Conservation (phyloP, 2,797 vertebrate genomes). For the Peromyscus aztecus region DNA sequence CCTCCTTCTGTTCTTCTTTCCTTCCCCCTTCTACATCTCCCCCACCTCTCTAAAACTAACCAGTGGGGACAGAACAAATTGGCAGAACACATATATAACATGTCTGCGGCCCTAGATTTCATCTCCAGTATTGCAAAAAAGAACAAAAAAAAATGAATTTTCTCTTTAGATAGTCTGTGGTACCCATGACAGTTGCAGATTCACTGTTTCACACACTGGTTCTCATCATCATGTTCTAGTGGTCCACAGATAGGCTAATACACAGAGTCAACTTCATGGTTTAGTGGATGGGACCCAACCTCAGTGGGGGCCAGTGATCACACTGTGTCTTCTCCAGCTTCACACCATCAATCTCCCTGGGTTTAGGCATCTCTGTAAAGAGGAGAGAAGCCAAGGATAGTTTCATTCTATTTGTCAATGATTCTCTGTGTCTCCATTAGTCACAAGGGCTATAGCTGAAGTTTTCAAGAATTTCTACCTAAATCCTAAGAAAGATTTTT, state of each 20-base stretch:
- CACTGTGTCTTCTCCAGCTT: neutral
- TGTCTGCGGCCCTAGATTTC: neutral
- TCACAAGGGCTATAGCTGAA: neutral
- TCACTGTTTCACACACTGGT: neutral
- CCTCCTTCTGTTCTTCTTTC: neutral
- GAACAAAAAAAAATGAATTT: neutral
- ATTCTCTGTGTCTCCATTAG: neutral
- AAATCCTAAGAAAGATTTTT: no score
- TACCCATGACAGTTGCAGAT: neutral
- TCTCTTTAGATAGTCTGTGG: neutral
- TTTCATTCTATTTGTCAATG: neutral
- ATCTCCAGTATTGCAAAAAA: neutral
- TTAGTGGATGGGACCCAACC: neutral
- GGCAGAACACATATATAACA: no score
- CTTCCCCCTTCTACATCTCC: neutral
- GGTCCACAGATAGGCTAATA: neutral
- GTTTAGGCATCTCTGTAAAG: neutral
- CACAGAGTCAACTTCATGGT: no score
- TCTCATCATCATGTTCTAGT: neutral
- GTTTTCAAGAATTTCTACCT: no score
- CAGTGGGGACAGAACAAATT: neutral
- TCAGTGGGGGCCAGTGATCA: fast-evolving
- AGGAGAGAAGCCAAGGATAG: neutral
- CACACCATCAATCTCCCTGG: fast-evolving
- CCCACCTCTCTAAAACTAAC: neutral